These are phyloP conservation scores for Pituophis catenifer DNA, from an alignment of 2,113 vertebrate genomes.

Conservation along the genomic window DNA sequence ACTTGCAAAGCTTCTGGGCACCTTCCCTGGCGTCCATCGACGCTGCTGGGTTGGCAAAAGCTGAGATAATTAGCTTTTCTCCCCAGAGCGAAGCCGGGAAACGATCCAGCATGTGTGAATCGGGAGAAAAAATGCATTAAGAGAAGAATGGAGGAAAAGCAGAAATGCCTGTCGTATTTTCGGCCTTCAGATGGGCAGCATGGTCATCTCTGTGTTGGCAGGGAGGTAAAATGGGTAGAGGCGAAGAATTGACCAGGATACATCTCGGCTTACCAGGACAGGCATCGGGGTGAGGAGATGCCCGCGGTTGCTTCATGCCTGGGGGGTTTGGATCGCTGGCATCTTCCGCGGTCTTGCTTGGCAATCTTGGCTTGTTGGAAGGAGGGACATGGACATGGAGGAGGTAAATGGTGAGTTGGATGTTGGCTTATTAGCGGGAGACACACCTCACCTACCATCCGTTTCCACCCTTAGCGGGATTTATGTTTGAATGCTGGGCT, in stretches of 20 bases:
- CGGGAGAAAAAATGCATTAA: conserved; percentile 45
- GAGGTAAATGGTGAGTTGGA: too few species aligned
- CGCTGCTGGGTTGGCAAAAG: conserved; percentile 17
- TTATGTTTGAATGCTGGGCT: neutral
- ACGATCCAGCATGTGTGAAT: neutral
- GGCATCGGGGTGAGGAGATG: neutral
- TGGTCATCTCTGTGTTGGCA: neutral
- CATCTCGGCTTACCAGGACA: neutral
- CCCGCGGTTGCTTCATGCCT: neutral
- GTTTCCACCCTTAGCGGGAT: neutral
- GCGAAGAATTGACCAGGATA: neutral
- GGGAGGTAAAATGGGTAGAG: neutral
- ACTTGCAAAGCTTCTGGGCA: neutral
- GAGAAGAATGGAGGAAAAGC: conserved; percentile 22
- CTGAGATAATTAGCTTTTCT: conserved; percentile 25
- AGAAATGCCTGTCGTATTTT: conserved; percentile 2
- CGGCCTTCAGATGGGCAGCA: neutral
- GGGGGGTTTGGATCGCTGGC: neutral
- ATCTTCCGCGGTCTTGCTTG: neutral
- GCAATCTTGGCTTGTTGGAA: neutral
- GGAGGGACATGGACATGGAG: too few species aligned
- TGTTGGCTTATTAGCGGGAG: neutral
- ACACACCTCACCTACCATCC: neutral
- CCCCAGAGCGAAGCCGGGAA: conserved; percentile 39
- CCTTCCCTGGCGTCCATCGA: neutral